These are phyloP conservation scores for Apamea epomidion DNA, from an alignment of 2,888 invertebrate species.

Conservation along the genomic window DNA sequence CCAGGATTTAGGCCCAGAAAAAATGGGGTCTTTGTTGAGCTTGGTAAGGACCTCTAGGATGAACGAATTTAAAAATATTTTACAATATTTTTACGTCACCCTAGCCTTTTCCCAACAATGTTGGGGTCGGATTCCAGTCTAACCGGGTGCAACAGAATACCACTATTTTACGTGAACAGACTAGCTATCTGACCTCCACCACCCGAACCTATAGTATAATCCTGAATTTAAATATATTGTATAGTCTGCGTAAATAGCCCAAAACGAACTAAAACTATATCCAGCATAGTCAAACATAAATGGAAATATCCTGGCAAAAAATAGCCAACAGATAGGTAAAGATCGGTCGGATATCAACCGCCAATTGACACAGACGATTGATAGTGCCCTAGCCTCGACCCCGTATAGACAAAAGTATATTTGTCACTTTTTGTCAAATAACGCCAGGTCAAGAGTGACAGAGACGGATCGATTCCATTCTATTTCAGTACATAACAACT, in stretches of 20 bases:
- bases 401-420: constrained; percentile 61
- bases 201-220: not conserved
- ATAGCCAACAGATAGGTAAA: constrained; percentile 7
- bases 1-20: not conserved
- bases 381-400: constrained; percentile 63
- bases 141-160: too few relatives aligned
- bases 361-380: constrained; percentile 71
- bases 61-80: too few relatives aligned
- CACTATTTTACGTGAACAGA: too few relatives aligned
- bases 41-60: too few relatives aligned
- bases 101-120: too few relatives aligned
- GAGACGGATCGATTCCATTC: constrained; percentile 64
- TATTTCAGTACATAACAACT: constrained; percentile 42
- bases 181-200: too few relatives aligned
- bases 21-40: too few relatives aligned
- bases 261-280: not conserved
- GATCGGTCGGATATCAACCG: constrained; percentile 38
- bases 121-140: too few relatives aligned
- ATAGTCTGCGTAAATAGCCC: not conserved
- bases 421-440: constrained; percentile 68
- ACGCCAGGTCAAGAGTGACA: constrained; percentile 65
- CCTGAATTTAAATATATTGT: not conserved
- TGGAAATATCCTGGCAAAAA: constrained; percentile 5
- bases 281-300: not conserved
- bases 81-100: too few relatives aligned